Conservation (phyloP, 2,797 vertebrate species). For the Notolepis coatsorum region DNA sequence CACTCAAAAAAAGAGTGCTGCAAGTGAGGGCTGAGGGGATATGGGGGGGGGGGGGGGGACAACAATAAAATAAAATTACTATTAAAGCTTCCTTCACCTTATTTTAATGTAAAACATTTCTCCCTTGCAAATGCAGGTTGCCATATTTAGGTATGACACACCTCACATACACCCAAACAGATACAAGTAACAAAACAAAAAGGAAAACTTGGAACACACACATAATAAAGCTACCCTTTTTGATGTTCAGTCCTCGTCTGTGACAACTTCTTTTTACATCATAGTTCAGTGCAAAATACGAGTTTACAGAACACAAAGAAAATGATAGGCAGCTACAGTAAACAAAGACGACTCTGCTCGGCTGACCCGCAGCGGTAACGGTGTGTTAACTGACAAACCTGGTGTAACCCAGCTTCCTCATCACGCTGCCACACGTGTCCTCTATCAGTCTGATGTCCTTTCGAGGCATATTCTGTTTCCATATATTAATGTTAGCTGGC, state of each 20-base stretch:
- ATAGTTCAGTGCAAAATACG: conserved; percentile 86
- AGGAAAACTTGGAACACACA: conserved; percentile 15
- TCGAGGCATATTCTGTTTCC: conserved; percentile 89
- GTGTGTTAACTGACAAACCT: conserved; percentile 82
- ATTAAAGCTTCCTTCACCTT: conserved; percentile 42
- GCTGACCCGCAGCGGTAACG: conserved; percentile 88
- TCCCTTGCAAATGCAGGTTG: conserved; percentile 56
- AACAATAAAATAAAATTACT: conserved; percentile 2
- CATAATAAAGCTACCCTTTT: conserved; percentile 21
- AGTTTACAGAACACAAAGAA: conserved; percentile 32
- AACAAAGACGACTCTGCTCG: conserved; percentile 62
- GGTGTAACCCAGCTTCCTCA: conserved; percentile 92
- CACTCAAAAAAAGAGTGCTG: conserved; percentile 46
- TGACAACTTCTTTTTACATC: conserved; percentile 53
- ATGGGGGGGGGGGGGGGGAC: conserved; percentile 1
- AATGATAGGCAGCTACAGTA: conserved; percentile 55
- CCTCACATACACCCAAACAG: conserved; percentile 37
- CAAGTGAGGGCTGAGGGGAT: conserved; percentile 31
- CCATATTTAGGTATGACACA: conserved; percentile 31
- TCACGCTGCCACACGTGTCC: conserved; percentile 88
- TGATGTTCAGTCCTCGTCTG: conserved; percentile 19
- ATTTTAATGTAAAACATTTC: conserved; percentile 72
- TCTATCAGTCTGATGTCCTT: conserved; percentile 90
- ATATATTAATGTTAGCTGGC: conserved; percentile 85
- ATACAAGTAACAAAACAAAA: conserved; percentile 23